Percentiles rank a stretch among this genome's conserved stretches.
Conservation (phyloP, 2,797 vertebrate species). For the Myripristis jacobus region DNA sequence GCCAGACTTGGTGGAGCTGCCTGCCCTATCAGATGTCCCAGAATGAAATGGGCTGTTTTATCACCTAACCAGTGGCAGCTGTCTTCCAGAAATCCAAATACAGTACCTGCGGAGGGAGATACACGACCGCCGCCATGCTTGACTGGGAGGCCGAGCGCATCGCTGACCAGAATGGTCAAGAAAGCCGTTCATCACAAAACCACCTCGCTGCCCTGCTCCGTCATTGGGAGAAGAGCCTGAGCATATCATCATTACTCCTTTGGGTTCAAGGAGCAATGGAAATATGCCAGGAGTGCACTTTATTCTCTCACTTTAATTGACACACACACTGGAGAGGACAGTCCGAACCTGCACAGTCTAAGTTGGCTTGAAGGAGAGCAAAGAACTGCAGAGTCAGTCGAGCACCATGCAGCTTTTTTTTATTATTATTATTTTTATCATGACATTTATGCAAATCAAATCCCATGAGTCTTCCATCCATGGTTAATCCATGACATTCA, state of each 20-base stretch:
- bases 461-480: constrained; percentile 39
- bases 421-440: constrained; percentile 30
- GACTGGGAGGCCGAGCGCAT: constrained; percentile 34
- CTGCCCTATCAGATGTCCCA: constrained; percentile 74
- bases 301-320: constrained; percentile 42
- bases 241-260: constrained; percentile 41
- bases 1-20: constrained; percentile 68
- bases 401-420: constrained; percentile 24
- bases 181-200: constrained; percentile 43
- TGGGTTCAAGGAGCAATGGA: constrained; percentile 32
- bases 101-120: constrained; percentile 62
- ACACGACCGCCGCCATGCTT: constrained; percentile 44
- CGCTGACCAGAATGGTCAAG: constrained; percentile 43
- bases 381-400: constrained; percentile 20
- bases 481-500: constrained; percentile 6
- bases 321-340: constrained; percentile 31
- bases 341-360: constrained; percentile 8
- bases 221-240: constrained; percentile 26
- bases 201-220: not conserved
- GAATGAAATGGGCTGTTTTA: constrained; percentile 74
- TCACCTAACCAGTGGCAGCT: constrained; percentile 70
- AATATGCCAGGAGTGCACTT: constrained; percentile 54
- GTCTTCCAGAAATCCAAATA: constrained; percentile 65
- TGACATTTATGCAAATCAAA: constrained; percentile 21
- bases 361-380: constrained; percentile 26